A percentile compares a stretch with the other conserved stretches of the same genome.
These are phyloP conservation scores for Mirza zaza DNA, from an alignment of 2,113 vertebrate species.

Conservation along the genomic window DNA sequence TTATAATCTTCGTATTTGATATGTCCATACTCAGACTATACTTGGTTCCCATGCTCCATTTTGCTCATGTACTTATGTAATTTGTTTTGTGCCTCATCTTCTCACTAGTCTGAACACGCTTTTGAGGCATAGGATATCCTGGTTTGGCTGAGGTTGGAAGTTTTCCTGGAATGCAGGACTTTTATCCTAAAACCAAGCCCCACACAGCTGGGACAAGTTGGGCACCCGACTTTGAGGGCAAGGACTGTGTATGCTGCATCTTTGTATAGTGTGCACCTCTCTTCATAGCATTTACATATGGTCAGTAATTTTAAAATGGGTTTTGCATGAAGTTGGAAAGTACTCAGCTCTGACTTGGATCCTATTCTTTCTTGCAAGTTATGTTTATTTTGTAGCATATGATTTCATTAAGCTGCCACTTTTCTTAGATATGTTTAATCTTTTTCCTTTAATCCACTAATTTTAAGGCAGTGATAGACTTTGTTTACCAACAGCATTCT, in stretches of 20 bases:
- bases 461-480: background rate
- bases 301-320: background rate
- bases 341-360: background rate
- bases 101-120: background rate
- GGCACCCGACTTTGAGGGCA: background rate
- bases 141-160: background rate
- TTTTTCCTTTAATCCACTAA: background rate
- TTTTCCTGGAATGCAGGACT: background rate
- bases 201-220: background rate
- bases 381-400: background rate
- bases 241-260: background rate
- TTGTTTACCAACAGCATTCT: background rate
- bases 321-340: background rate
- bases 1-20: background rate
- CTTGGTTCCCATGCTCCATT: background rate
- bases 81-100: background rate
- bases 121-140: background rate
- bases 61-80: background rate
- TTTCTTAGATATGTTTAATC: background rate
- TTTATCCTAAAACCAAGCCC: background rate
- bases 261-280: background rate
- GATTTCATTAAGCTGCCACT: background rate
- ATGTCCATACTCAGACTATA: background rate
- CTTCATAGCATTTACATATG: background rate
- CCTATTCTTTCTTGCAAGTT: background rate